Evolutionary conservation across 2,797 vertebrate species (phyloP).

Genomic region (Thripadectes ignobilis): DNA sequence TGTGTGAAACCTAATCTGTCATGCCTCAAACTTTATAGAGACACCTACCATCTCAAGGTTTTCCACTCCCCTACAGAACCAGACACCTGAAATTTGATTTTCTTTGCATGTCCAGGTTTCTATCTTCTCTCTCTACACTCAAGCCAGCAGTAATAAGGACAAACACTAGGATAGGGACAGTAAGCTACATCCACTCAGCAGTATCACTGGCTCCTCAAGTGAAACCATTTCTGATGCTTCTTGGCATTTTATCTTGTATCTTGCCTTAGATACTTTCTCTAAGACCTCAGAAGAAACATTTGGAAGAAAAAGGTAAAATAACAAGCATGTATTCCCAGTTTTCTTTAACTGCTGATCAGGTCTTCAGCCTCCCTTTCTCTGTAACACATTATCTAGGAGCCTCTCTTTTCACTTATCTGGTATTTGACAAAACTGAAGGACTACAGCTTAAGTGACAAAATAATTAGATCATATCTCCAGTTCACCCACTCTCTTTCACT

Average conservation of each 20-base stretch:
- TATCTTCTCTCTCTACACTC: not conserved
- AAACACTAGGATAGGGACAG: not conserved
- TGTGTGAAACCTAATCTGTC: not conserved
- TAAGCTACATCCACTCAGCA: not conserved
- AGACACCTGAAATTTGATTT: not conserved
- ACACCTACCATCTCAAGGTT: not conserved
- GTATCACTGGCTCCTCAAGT: not conserved
- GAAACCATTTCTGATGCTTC: not conserved
- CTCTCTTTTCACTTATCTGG: not conserved
- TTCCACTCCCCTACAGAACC: not conserved
- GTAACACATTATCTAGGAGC: fast-evolving
- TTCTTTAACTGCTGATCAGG: not conserved
- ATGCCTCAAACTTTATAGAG: fast-evolving
- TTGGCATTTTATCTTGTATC: not conserved
- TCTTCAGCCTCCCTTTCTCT: not conserved
- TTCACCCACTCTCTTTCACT: not conserved
- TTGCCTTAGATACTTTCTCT: not conserved
- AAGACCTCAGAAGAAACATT: not conserved
- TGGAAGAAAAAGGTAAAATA: not conserved
- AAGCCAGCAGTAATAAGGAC: not conserved
- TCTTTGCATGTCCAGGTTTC: not conserved
- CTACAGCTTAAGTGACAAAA: not conserved
- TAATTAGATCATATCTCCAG: not conserved
- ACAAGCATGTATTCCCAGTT: not conserved
- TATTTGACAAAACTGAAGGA: not conserved